Evolutionary conservation across 2,888 invertebrate species (phyloP), one percentile per base, ranked within the genome.

Genomic region (Nephrocerus scutellatus): DNA sequence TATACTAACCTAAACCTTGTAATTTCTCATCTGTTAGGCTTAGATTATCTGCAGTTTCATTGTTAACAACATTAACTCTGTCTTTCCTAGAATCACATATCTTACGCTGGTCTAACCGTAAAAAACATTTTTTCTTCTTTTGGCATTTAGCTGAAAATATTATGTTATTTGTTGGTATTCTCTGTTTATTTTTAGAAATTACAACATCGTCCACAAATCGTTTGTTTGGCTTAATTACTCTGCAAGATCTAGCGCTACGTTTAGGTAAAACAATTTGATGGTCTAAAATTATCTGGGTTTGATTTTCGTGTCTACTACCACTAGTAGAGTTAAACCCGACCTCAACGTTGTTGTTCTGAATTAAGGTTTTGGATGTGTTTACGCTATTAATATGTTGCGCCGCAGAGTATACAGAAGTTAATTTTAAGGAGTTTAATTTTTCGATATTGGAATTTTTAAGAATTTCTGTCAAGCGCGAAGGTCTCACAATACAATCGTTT

Each of bases 211-310:
- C 84, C 38, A 86, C 76, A 56, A 89, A 84, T 49, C 83, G 76
- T 68, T 88, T 90, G 59, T 87, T 89, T 25, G 90, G 89, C 63
- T 86, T 90, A 36, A 89, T 89, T 28, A 87, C 84, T 49, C 90
- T 74, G 5, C 87, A 87, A 26, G 89, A 89, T 63, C 88, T 83
- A 12, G 78, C 83, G 72, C 88, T 89, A 54, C 85, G 76, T 30
- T 81, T 76, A 13, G 89, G 89, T 45, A 89, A 68, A 21, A 85
- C 77, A 72, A 87, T 87, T 62, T 59, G 58, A 21, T 61, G 63
- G 34, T 63, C 63, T 38, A 61, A 51, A 28, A 57, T 52, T 41
- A 63, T 50, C 41, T 57, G 58, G 13, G 52, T 51, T 4, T 50
- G 49, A 3, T 55, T 54, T 8, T 45, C 32, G 2, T 49, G 49